Percentiles rank a stretch among this genome's conserved stretches.
These are phyloP conservation scores for Pomatorhinus ruficollis DNA, from an alignment of 2,113 vertebrate species.

Conservation along the genomic window DNA sequence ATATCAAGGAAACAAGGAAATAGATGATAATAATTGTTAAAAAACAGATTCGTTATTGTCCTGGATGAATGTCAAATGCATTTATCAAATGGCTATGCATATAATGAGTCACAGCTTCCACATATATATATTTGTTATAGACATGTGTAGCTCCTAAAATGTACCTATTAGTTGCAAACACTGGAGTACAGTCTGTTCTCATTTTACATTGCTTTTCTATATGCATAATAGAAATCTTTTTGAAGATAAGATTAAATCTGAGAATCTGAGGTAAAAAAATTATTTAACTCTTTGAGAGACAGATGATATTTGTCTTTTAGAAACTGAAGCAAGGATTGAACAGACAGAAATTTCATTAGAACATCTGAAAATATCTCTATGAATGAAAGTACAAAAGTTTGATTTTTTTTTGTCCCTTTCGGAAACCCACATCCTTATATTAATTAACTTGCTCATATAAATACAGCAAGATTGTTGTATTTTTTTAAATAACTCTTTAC, in stretches of 20 bases:
- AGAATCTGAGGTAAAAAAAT: neutral
- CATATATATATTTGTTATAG: neutral
- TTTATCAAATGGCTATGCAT: neutral
- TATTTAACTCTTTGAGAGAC: neutral
- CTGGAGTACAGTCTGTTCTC: neutral
- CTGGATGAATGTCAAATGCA: neutral
- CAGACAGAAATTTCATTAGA: neutral
- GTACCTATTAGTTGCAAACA: neutral
- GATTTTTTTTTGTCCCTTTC: neutral
- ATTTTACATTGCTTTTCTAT: neutral
- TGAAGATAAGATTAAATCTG: neutral
- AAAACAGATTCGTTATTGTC: neutral
- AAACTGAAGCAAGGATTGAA: neutral
- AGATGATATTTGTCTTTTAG: neutral
- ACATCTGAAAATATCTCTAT: neutral
- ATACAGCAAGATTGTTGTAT: conserved; percentile 62
- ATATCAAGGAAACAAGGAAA: neutral
- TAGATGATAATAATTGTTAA: neutral
- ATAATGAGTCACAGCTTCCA: neutral
- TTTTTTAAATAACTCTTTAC: conserved; percentile 81
- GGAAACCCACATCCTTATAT: neutral
- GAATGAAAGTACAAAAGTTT: neutral
- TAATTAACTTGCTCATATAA: conserved; percentile 65
- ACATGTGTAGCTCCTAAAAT: neutral
- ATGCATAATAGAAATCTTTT: neutral